Conservation (phyloP, 1,140 invertebrate species). For the Dolichoris vasculosae region DNA sequence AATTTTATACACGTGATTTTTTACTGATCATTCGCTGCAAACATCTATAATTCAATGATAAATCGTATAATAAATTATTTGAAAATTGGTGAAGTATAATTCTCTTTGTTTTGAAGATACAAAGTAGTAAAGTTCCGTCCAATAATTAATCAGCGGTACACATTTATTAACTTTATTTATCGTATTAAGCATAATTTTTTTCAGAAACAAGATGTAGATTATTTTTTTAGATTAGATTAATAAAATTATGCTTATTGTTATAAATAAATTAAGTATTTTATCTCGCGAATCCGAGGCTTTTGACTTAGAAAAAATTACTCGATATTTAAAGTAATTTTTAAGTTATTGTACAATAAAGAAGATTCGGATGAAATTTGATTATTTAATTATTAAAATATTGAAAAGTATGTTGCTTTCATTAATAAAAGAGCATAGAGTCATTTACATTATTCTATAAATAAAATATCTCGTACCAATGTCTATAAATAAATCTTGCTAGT, state of each 20-base stretch:
- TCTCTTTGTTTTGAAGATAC: no score
- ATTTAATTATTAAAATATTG: background rate
- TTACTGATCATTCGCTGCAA: background rate
- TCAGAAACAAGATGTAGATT: background rate
- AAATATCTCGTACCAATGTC: background rate
- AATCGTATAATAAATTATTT: background rate
- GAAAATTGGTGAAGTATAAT: no score
- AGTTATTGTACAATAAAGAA: no score
- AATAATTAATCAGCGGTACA: no score
- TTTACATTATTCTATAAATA: conserved; percentile 12
- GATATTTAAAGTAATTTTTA: background rate
- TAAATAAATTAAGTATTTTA: background rate
- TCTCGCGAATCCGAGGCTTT: background rate
- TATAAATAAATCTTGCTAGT: conserved; percentile 4
- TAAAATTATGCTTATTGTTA: background rate
- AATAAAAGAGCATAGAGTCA: background rate
- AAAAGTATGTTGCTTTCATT: background rate
- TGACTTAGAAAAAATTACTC: background rate
- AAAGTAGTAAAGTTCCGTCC: no score
- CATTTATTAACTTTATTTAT: no score
- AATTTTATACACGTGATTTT: background rate
- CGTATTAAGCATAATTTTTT: background rate
- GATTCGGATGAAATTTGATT: no score
- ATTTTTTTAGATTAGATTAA: background rate
- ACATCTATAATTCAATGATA: no score